Percentiles rank a stretch among this genome's conserved stretches.
phyloP scores from a whole-genome alignment of 37 sponge, comb jelly and placozoan genomes.

The Aphrocallistes beatrix region DNA sequence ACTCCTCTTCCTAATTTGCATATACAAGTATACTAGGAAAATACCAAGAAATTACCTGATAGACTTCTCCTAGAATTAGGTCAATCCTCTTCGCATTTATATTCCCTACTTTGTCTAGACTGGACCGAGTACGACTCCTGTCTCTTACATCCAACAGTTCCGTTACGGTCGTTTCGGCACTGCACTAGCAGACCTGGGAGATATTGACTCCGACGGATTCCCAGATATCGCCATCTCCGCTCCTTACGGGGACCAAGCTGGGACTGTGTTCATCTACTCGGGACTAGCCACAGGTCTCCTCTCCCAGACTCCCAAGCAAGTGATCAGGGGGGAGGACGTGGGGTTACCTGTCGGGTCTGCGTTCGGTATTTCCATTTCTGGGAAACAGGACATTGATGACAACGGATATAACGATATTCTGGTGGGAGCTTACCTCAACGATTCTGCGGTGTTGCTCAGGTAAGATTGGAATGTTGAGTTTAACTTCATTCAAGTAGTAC shows the following conservation, averaged over 20 bases:
- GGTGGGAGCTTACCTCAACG: conserved; percentile 19
- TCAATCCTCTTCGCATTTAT: background rate
- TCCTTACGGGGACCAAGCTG: conserved; percentile 42
- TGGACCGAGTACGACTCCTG: background rate
- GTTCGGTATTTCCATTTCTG: conserved; percentile 42
- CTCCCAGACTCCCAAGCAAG: conserved; percentile 21
- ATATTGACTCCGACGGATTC: conserved; percentile 21
- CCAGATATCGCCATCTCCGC: conserved; percentile 78
- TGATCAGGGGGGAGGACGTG: background rate
- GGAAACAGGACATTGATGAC: conserved; percentile 46
- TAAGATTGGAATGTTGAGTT: no score
- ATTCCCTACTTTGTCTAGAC: background rate
- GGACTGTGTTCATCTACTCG: conserved; percentile 55
- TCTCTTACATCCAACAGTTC: background rate
- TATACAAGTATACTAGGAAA: background rate
- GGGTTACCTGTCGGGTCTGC: background rate
- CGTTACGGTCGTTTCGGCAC: conserved; percentile 18
- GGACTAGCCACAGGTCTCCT: conserved; percentile 14
- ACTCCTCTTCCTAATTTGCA: background rate
- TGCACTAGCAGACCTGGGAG: conserved; percentile 26
- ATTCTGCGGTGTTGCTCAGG: background rate
- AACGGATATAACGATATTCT: conserved; percentile 35
- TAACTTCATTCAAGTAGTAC: background rate
- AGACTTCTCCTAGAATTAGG: background rate
- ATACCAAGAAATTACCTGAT: background rate